phyloP scores from a whole-genome alignment of 2,113 vertebrate species.

The Bubalus kerabau region DNA sequence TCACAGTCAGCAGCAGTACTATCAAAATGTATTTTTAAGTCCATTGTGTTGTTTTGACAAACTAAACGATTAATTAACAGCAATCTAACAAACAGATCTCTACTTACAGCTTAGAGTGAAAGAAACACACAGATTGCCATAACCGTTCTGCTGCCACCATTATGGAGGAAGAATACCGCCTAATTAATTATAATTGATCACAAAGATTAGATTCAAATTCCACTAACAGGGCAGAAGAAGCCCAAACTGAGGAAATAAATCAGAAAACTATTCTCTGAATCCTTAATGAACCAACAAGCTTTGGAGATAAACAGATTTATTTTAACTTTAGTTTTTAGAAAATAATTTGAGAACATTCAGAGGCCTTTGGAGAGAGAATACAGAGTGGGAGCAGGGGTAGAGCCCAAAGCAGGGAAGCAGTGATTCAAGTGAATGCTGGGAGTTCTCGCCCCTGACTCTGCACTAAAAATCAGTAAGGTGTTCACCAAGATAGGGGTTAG shows the following conservation, averaged over 20 bases:
- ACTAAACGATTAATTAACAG: constrained; percentile 82
- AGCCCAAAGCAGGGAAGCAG: not conserved
- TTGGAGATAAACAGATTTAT: constrained; percentile 80
- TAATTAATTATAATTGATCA: constrained; percentile 83
- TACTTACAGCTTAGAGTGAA: constrained; percentile 64
- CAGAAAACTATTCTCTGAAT: constrained; percentile 76
- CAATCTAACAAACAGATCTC: constrained; percentile 78
- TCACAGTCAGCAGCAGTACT: constrained; percentile 41
- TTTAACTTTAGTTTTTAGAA: constrained; percentile 72
- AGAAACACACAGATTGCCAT: constrained; percentile 73
- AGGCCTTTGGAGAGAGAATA: constrained; percentile 35
- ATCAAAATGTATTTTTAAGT: constrained; percentile 68
- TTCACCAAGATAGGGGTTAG: not conserved
- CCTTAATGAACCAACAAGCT: constrained; percentile 77
- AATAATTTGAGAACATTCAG: constrained; percentile 55
- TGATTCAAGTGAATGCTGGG: not conserved
- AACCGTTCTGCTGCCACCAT: constrained; percentile 72
- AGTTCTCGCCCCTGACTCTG: not conserved
- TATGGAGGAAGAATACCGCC: constrained; percentile 76
- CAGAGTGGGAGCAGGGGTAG: not conserved
- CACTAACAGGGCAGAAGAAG: constrained; percentile 74
- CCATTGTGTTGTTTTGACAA: constrained; percentile 76
- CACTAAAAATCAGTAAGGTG: not conserved
- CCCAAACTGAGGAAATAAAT: constrained; percentile 81
- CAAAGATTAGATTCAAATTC: constrained; percentile 84